Percentiles rank a stretch among this genome's conserved stretches.
Conservation (phyloP, 2,113 vertebrate genomes). For the Mus musculus region DNA sequence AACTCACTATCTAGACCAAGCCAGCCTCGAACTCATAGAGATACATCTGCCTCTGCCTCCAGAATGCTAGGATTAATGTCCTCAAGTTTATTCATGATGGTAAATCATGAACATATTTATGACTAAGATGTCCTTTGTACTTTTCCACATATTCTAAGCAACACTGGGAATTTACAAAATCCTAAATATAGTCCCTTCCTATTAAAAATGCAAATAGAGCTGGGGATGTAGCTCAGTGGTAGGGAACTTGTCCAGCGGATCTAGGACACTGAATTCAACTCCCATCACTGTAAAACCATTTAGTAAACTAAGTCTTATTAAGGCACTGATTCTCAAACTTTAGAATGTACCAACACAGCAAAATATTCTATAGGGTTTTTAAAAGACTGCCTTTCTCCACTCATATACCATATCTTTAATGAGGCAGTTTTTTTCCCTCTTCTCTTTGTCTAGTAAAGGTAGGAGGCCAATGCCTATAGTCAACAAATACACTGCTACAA, state of each 20-base stretch:
- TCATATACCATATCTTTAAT: neutral
- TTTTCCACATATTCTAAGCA: neutral
- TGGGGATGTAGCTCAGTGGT: neutral
- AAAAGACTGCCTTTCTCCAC: neutral
- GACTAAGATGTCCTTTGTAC: neutral
- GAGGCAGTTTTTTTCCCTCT: neutral
- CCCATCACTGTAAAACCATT: neutral
- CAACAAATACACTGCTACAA: too few relatives aligned
- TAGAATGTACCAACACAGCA: neutral
- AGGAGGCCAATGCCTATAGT: too few relatives aligned
- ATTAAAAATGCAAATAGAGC: constrained; percentile 13
- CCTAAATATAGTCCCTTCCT: neutral
- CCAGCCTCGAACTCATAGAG: neutral
- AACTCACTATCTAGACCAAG: neutral
- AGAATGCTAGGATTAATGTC: neutral
- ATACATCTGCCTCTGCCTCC: neutral
- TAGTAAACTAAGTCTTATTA: neutral
- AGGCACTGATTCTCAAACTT: neutral
- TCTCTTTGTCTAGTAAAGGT: neutral
- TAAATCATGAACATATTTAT: neutral
- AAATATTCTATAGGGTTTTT: neutral
- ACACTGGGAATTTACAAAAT: neutral
- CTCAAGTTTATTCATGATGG: neutral
- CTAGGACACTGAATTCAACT: neutral
- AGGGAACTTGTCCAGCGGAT: neutral